Base-by-base conservation (phyloP, 2,888 invertebrate species). In the Sycophila texana region DNA sequence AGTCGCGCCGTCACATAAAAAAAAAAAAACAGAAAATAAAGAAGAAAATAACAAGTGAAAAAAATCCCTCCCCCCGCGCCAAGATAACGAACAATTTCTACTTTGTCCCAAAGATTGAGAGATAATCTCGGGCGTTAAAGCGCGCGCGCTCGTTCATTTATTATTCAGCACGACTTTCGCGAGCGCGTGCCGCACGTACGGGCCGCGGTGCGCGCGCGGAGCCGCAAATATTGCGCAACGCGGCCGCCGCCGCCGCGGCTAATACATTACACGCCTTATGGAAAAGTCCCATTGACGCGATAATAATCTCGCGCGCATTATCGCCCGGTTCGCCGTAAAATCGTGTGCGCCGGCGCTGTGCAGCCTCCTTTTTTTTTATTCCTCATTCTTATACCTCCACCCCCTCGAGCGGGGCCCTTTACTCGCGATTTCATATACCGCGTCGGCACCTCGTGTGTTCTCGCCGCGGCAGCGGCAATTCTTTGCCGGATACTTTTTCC, bases 281-380 rank as follows among this genome's bases (percentile, higher is more conserved):
- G 81, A 74, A 82, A 81, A 83, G 79, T 77, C 74, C 73, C 81
- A 80, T 82, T 79, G 82, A 75, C 74, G 79, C 74, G 83, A 83
- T 83, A 83, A 74, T 66, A 70, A 83, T 81, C 82, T 77, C n/a
- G 22, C 12, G 39, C 63, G 74, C 60, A 81, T 84, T 83, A 81
- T 82, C 83, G 73, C 65, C 71, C 63, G 68, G 79, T 78, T 70
- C 68, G 39, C 57, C 67, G 49, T 72, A 18, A 66, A 72, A 67
- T 65, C 63, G 68, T 49, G 71, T 18, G 39, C 10, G 39, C 10
- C 39, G 39, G 39, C 39, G 39, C 39, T 39, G n/a, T 14, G n/a
- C 18, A 53, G 13, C 20, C 18, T 4, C 26, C 2, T 26, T 12
- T 49, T 75, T 75, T 75, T 68, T 60, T 30, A 30, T 20, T 5